Evolutionary conservation across 2,797 vertebrate species (phyloP), one percentile per base, ranked within the genome.

Genomic region (Oceanodroma leucorhoa): DNA sequence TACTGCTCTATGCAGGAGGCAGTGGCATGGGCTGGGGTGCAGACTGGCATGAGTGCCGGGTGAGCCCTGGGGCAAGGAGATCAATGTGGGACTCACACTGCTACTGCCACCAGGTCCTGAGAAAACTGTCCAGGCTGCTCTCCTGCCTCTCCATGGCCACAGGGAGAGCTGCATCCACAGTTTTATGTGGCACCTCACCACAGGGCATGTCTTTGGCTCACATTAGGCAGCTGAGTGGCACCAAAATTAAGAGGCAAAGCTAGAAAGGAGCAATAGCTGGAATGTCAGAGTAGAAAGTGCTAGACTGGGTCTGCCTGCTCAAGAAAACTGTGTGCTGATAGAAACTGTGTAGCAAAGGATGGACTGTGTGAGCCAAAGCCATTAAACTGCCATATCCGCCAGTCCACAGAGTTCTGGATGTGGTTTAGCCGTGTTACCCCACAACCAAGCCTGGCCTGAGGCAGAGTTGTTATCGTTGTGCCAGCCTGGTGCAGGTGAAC

Each of bases 371-470:
- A 75, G 57, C 38, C 19, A 58, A 87, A 87, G 34, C 14, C 5
- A 11, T 14, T 0, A 0, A 60, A 57, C 3, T 83, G 24, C 13
- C 8, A 0, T 32, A 19, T 43, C 34, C 2, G 2, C 26, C 3
- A 3, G 7, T 26, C 43, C 53, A 23, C 43, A 32, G 7, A 36
- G 40, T 29, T 51, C 48, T 55, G 48, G 0, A 2, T 16, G 24
- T 8, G 12, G 14, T 79, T 72, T 3, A 62, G 40, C 64, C 55
- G 14, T 54, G 38, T 32, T 51, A 5, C 14, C 20, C 67, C 26
- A 18, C 54, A 22, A 40, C n/a, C 10, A 45, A 84, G 22, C 26
- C 34, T 50, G 38, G 17, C 36, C 18, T n/a, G 30, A 22, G 65
- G 20, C n/a, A 38, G 60, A 80, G 32, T 5, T 46, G 14, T n/a